Base-by-base conservation (phyloP, 2,888 invertebrate species). In the Hylaea fasciaria region DNA sequence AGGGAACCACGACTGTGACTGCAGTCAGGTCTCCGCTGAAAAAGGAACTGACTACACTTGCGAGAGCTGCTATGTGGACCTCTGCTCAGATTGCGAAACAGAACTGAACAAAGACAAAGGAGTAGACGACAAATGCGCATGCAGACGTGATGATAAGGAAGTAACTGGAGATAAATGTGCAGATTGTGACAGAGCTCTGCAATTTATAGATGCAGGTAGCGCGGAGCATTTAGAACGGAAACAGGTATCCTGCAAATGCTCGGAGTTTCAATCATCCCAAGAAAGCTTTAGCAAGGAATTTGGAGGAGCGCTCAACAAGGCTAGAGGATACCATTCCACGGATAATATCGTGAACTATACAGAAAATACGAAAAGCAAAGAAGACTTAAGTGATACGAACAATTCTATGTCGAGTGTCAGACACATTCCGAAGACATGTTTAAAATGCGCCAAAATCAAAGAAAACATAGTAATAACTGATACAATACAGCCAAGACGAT, bases 391-490 rank as follows among this genome's bases (percentile, higher is more conserved):
- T 13, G 87, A 86, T 29, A 79, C 83, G 1, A 89, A 86, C 52
- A 86, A 80, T 63, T 86, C 88, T 12, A 66, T 87, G 49, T 74
- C 73, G 0, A 89, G 80, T 53, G 81, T 89, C 0, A 83, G 86
- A 71, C 82, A 77, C 76, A 84, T 91, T 11, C 84, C 81, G 4
- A 93, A 88, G 75, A 91, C 92, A 7, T 93, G 92, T 74, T 74
- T 92, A 0, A 93, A 92, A 80, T 93, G 92, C 69, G 84, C 84
- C 1, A 91, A 92, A 76, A 93, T 93, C 1, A 92, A 91, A 80
- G 92, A 93, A 76, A 93, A 93, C 68, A 92, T 93, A 12, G 86
- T 79, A 14, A 86, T 89, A 0, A 87, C 85, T 2, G 86, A 89
- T 53, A 83, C 83, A 0, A 66, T 86, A 60, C 83, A 81, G 48